Percentiles rank a stretch among this genome's conserved stretches.
phyloP scores from a whole-genome alignment of 2,888 invertebrate species.

The Meteorus colon region DNA sequence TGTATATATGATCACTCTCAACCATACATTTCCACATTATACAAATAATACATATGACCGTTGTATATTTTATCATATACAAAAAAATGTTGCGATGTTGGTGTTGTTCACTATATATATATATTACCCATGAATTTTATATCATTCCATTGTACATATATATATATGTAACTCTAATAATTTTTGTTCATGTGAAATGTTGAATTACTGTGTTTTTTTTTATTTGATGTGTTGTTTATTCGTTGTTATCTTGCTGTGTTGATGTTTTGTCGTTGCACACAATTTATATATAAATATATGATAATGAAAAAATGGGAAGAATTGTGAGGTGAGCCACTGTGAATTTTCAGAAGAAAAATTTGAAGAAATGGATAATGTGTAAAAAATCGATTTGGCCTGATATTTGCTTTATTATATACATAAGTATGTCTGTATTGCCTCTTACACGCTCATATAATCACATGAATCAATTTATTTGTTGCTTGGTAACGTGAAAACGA shows the following conservation, averaged over 20 bases:
- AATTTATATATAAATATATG: conserved; percentile 58
- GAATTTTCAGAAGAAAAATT: not conserved
- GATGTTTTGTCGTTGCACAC: conserved; percentile 73
- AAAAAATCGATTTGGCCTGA: conserved; percentile 23
- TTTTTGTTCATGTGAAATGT: conserved; percentile 60
- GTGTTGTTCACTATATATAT: conserved; percentile 66
- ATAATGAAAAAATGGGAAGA: conserved; percentile 31
- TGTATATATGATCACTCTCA: conserved; percentile 29
- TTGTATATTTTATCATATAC: conserved; percentile 32
- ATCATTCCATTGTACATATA: conserved; percentile 27
- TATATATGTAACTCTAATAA: conserved; percentile 46
- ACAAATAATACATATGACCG: conserved; percentile 41
- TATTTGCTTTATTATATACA: conserved; percentile 38
- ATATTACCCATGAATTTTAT: conserved; percentile 38
- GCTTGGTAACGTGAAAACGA: not conserved
- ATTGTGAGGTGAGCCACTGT: not conserved
- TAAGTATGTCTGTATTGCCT: conserved; percentile 42
- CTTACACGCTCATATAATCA: conserved; percentile 44
- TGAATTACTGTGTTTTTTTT: conserved; percentile 68
- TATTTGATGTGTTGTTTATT: conserved; percentile 61
- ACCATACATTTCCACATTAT: conserved; percentile 46
- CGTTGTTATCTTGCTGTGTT: conserved; percentile 63
- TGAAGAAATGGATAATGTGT: too few relatives aligned
- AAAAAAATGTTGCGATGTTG: conserved; percentile 71
- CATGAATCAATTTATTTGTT: conserved; percentile 32